Evolutionary conservation across 1,140 invertebrate species (phyloP).

Genomic region (Rhopalosiphum maidis): DNA sequence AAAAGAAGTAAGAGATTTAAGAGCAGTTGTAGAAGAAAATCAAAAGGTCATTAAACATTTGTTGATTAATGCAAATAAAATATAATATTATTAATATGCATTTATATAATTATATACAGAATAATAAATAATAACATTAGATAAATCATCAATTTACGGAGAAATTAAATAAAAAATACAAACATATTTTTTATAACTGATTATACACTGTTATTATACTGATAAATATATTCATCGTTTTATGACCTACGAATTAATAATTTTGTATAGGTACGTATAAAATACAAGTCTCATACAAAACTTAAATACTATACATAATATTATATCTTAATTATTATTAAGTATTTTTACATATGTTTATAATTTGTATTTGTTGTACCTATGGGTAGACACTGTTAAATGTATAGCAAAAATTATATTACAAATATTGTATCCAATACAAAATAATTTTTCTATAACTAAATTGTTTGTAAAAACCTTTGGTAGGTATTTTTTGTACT

Average conservation of each 20-base stretch:
- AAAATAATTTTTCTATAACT: not conserved
- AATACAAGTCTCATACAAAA: not conserved
- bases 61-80: constrained; percentile 31
- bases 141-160: not conserved
- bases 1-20: constrained; percentile 52
- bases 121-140: not conserved
- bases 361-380: not conserved
- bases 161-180: not conserved
- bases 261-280: not conserved
- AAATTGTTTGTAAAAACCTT: not conserved
- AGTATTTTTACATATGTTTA: not conserved
- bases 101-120: not conserved
- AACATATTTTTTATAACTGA: not conserved
- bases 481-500: not conserved
- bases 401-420: not conserved
- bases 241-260: not conserved
- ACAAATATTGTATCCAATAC: not conserved
- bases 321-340: no score
- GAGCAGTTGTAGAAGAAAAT: constrained; percentile 32
- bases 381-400: not conserved
- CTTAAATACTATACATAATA: not conserved
- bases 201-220: not conserved
- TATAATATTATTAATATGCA: not conserved
- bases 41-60: constrained; percentile 53
- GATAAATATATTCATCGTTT: not conserved